Conservation (phyloP, 2,797 vertebrate genomes). For the Sebastes baramenuke region DNA sequence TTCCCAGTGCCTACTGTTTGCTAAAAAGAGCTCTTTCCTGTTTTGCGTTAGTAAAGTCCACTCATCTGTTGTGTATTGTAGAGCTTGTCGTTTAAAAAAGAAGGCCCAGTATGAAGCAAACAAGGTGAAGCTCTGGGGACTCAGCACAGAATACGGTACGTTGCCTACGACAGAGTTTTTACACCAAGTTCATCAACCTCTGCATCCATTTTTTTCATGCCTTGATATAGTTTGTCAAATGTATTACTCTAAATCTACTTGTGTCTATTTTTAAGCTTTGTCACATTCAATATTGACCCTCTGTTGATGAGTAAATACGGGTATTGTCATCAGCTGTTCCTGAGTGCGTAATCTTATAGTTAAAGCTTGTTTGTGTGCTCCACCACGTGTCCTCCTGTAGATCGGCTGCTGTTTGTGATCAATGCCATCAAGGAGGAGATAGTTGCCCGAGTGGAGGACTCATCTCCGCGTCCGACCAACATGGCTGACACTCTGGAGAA, state of each 20-base stretch:
- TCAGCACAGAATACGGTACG: constrained; percentile 98
- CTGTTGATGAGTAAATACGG: no score
- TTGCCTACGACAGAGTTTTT: neutral
- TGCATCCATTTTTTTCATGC: neutral
- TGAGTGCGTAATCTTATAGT: neutral
- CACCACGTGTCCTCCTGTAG: constrained; percentile 74
- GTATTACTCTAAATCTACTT: neutral
- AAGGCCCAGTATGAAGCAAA: constrained; percentile 99
- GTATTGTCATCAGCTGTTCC: neutral
- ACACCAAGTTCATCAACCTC: neutral
- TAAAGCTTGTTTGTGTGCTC: neutral
- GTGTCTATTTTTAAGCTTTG: neutral
- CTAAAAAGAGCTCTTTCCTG: neutral
- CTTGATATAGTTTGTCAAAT: neutral
- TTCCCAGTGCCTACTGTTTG: neutral
- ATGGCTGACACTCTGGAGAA: constrained; percentile 94
- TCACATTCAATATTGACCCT: neutral
- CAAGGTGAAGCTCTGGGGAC: constrained; percentile 99
- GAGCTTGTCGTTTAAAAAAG: constrained; percentile 99
- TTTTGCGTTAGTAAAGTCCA: neutral
- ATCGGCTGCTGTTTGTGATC: constrained; percentile 97
- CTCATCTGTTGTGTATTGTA: constrained; percentile 63
- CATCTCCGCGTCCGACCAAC: constrained; percentile 88
- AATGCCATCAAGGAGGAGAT: constrained; percentile 99
- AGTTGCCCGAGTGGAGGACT: constrained; percentile 91